phyloP scores from a whole-genome alignment of 2,888 invertebrate species.

The Leptinotarsa rubiginosa region DNA sequence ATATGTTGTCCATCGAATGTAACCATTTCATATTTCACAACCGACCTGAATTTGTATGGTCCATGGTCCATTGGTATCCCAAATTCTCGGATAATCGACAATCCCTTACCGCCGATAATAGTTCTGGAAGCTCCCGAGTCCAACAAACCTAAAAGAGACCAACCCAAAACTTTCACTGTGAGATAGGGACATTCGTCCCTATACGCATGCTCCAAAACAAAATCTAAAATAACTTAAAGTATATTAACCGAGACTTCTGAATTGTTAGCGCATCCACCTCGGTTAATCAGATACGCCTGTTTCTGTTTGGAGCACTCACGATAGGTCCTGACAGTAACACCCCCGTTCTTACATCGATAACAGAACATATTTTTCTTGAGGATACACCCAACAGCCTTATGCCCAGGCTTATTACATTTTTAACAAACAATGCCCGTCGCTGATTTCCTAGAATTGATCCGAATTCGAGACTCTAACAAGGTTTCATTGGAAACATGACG shows the following conservation, averaged over 20 bases:
- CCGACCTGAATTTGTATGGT: too few species aligned
- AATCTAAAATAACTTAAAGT: not conserved
- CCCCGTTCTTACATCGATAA: slow-evolving; percentile 24
- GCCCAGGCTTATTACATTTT: slow-evolving; percentile 22
- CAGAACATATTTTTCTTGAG: not conserved
- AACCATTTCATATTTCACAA: too few species aligned
- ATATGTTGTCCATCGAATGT: too few species aligned
- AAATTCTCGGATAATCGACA: not conserved
- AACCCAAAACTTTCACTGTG: slow-evolving; percentile 17
- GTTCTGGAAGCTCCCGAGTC: not conserved
- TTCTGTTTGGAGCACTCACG: not conserved
- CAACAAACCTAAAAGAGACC: too few species aligned
- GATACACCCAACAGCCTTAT: slow-evolving; percentile 19
- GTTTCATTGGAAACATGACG: too few species aligned
- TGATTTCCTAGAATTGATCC: not conserved
- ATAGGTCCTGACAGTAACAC: slow-evolving; percentile 11
- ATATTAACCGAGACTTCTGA: not conserved
- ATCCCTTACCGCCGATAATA: not conserved
- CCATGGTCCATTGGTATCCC: not conserved
- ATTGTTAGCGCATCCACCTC: slow-evolving; percentile 1
- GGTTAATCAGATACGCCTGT: not conserved
- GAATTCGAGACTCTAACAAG: too few species aligned
- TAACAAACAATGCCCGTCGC: slow-evolving; percentile 2
- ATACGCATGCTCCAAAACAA: slow-evolving; percentile 14
- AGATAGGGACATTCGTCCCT: slow-evolving; percentile 24